Evolutionary conservation across 2,797 vertebrate species (phyloP).

Genomic region (Dendrocincla tyrannina): DNA sequence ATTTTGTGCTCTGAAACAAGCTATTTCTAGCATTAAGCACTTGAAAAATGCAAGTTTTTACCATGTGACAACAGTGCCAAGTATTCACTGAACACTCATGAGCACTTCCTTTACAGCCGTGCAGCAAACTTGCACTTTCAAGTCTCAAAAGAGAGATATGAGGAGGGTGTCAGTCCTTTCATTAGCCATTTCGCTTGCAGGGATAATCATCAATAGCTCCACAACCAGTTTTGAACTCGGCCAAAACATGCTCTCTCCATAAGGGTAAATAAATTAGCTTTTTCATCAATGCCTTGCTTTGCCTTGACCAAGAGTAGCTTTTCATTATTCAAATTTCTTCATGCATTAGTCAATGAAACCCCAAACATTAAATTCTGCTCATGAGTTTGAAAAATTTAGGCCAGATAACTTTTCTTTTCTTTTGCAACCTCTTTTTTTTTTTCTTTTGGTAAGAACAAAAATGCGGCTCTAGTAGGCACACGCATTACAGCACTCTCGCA

Average conservation of each 20-base stretch:
- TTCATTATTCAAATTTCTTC: constrained; percentile 15
- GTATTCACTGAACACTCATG: neutral
- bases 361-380: constrained; percentile 3
- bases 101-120: neutral
- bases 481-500: neutral
- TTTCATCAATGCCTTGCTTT: constrained; percentile 25
- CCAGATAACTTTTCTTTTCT: neutral
- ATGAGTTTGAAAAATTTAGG: neutral
- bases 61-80: neutral
- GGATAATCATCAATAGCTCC: constrained; percentile 8
- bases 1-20: neutral
- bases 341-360: constrained; percentile 2
- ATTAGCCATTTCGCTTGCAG: neutral
- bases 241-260: neutral
- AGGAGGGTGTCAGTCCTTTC: neutral
- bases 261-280: constrained; percentile 43
- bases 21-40: neutral
- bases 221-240: neutral
- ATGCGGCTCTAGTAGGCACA: neutral
- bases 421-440: neutral
- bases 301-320: neutral
- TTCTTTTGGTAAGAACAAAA: neutral
- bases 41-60: neutral
- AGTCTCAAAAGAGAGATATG: neutral
- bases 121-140: neutral